These are phyloP conservation scores for Scrobipalpa costella DNA, from an alignment of 2,888 invertebrate species.

Conservation along the genomic window DNA sequence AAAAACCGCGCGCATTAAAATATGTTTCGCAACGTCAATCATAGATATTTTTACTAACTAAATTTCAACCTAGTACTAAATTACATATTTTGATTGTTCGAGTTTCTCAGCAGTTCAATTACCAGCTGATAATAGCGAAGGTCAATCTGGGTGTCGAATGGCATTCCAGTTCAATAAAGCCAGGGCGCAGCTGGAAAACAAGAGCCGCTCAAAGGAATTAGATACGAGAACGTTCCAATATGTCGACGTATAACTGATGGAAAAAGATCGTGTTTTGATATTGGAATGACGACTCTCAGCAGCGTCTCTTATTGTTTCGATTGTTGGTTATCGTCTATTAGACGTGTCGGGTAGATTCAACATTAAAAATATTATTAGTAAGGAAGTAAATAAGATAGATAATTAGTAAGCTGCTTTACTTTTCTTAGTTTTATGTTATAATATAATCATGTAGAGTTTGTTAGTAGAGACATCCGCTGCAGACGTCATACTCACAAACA, in stretches of 20 bases:
- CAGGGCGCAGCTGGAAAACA: conserved; percentile 31
- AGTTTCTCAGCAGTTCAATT: neutral
- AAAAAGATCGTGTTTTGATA: neutral
- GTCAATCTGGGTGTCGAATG: neutral
- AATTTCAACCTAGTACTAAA: too few relatives aligned
- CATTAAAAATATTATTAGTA: neutral
- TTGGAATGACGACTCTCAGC: neutral
- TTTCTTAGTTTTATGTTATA: neutral
- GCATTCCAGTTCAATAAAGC: conserved; percentile 32
- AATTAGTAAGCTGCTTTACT: neutral
- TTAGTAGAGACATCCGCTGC: conserved; percentile 25
- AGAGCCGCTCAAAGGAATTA: conserved; percentile 32
- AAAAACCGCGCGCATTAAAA: too few relatives aligned
- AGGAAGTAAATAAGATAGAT: neutral
- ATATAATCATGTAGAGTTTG: neutral
- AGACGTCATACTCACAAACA: conserved; percentile 65
- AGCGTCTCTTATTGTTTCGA: neutral
- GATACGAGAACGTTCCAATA: conserved; percentile 20
- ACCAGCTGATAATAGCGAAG: neutral
- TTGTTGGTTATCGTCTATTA: neutral
- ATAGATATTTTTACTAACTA: too few relatives aligned
- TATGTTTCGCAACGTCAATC: too few relatives aligned
- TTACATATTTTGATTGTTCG: neutral
- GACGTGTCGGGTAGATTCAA: neutral
- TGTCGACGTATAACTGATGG: neutral